phyloP scores from a whole-genome alignment of 2,888 invertebrate species.

The Lasioglossum vierecki region DNA sequence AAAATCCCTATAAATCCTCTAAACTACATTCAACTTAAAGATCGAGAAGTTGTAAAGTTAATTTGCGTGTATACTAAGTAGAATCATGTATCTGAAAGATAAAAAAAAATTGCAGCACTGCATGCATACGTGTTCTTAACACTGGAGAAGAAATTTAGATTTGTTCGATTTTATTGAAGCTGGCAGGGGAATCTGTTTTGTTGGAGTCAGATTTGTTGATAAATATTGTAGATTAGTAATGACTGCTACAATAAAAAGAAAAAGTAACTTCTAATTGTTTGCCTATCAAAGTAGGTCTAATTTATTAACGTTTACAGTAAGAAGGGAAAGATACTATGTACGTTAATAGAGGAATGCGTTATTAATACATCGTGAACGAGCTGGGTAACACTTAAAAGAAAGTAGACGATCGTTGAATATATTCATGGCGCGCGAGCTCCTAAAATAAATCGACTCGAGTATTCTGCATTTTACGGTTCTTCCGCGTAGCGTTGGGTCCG shows the following conservation, averaged over 20 bases:
- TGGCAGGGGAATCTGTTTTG: not conserved
- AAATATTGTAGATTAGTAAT: not conserved
- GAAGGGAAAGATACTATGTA: not conserved
- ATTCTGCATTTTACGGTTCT: constrained; percentile 68
- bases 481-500: constrained; percentile 56
- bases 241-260: no score
- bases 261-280: not conserved
- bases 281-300: not conserved
- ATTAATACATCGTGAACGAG: constrained; percentile 23
- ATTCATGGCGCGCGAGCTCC: constrained; percentile 65
- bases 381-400: constrained; percentile 41
- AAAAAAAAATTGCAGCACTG: not conserved
- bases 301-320: not conserved
- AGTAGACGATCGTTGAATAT: constrained; percentile 51
- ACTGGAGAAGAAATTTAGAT: not conserved
- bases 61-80: no score
- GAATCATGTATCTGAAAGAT: not conserved
- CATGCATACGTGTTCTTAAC: not conserved
- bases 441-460: constrained; percentile 71
- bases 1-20: no score
- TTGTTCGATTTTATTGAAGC: not conserved
- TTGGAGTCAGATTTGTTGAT: not conserved
- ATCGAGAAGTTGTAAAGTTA: no score
- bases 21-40: no score
- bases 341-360: constrained; percentile 19